Conservation (phyloP, 2,797 vertebrate genomes). For the Cryptoprocta ferox region DNA sequence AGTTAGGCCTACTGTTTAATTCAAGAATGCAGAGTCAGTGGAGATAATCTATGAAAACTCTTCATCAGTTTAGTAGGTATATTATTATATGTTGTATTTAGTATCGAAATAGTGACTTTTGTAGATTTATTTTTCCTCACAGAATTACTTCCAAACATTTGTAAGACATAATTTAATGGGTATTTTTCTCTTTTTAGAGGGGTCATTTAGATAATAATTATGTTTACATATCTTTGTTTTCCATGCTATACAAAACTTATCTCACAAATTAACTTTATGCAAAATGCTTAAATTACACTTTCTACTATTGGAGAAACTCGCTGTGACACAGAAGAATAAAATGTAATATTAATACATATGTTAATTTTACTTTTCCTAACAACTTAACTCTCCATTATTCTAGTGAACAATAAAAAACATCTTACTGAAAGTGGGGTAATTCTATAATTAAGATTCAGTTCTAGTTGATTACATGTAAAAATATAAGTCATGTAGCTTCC, state of each 20-base stretch:
- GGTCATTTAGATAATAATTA: background rate
- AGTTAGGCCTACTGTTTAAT: background rate
- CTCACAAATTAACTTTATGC: conserved; percentile 14
- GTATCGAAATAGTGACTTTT: background rate
- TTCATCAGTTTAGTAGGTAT: background rate
- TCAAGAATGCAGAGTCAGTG: background rate
- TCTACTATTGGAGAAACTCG: conserved; percentile 30
- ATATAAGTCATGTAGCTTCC: background rate
- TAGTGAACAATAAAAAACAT: conserved; percentile 53
- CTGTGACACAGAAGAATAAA: conserved; percentile 58
- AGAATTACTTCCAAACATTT: background rate
- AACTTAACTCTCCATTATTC: conserved; percentile 67
- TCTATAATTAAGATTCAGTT: conserved; percentile 70
- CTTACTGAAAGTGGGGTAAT: conserved; percentile 26
- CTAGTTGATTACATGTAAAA: conserved; percentile 52
- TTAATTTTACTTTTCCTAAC: conserved; percentile 53
- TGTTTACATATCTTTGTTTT: background rate
- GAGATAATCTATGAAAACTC: background rate
- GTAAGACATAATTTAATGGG: background rate
- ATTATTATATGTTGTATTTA: background rate
- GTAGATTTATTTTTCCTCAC: background rate
- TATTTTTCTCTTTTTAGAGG: background rate
- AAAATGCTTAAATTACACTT: conserved; percentile 49
- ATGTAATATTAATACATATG: conserved; percentile 67
- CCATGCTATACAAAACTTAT: background rate